Evolutionary conservation across 2,888 invertebrate species (phyloP).

Genomic region (Rhagonycha fulva): DNA sequence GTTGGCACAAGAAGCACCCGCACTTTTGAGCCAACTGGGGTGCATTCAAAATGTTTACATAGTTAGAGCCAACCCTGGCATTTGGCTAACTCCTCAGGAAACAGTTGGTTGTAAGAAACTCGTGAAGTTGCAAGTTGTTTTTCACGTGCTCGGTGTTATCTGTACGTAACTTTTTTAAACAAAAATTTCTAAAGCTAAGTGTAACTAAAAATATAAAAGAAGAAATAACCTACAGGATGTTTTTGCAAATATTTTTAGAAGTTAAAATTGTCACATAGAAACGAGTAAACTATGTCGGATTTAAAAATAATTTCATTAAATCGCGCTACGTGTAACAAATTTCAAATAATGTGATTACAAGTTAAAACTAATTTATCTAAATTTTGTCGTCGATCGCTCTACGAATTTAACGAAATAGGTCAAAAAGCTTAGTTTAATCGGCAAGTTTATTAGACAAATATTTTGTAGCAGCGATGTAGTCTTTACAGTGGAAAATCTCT

Average conservation of each 20-base stretch:
- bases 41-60: constrained; percentile 38
- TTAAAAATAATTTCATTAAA: neutral
- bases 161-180: neutral
- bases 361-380: neutral
- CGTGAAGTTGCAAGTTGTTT: neutral
- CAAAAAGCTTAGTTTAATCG: constrained; percentile 30
- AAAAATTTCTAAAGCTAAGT: neutral
- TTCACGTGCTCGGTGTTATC: neutral
- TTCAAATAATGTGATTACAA: neutral
- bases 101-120: constrained; percentile 25
- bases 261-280: neutral
- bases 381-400: neutral
- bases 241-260: neutral
- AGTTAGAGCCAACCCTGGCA: constrained; percentile 36
- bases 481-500: constrained; percentile 30
- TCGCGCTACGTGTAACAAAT: neutral
- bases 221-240: neutral
- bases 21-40: constrained; percentile 47
- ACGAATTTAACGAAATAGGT: constrained; percentile 33
- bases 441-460: constrained; percentile 24
- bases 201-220: neutral
- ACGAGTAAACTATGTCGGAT: neutral
- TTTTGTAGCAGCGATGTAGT: constrained; percentile 10
- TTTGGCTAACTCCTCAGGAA: constrained; percentile 17
- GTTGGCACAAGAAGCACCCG: constrained; percentile 48